Base-by-base conservation (phyloP, 1,140 invertebrate species). In the Pseudachorutes palmiensis region DNA sequence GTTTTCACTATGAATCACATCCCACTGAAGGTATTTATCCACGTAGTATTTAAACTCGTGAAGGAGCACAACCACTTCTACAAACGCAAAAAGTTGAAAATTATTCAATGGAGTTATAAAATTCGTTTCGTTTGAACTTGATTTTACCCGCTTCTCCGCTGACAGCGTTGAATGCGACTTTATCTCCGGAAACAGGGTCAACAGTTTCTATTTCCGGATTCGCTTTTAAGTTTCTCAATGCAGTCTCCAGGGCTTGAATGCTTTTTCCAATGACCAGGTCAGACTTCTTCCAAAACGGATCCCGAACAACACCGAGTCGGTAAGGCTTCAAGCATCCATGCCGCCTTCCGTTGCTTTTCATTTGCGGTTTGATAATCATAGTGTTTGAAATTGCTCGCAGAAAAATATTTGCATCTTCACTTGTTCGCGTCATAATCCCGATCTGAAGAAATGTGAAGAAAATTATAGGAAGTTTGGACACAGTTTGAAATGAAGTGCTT, bases 221-320 rank as follows among this genome's bases (percentile, higher is more conserved):
- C 12, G 16, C 29, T 33, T 61, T 61, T 24, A 61, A 61, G 3
- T 61, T 16, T 61, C 16, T 29, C 30, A 61, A 33, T 3, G 12
- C 30, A 48, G 14, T 30, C 32, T 64, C 61, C 32, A 65, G 16
- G 2, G n/a, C 22, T 62, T 2, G 32, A 51, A 30, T 1, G 28
- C 49, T n/a, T 31, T 62, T 55, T 60, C 55, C 3, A 61, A 32
- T 12, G 24, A 57, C 14, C 9, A 55, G 29, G 22, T 49, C 66
- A 24, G 29, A 16, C 1, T 14, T 63, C 31, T 63, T 32, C 66
- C 66, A 67, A 55, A 61, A 62, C 24, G 61, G 61, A 22, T 67
- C 30, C 5, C 66, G 59, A 12, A 64, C 24, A 5, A 67, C 60
- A 49, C 66, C 66, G 16, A 67, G 24, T 2, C 48, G 12, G 22